Conservation (phyloP, 2,888 invertebrate species). For the Andrena fulva region DNA sequence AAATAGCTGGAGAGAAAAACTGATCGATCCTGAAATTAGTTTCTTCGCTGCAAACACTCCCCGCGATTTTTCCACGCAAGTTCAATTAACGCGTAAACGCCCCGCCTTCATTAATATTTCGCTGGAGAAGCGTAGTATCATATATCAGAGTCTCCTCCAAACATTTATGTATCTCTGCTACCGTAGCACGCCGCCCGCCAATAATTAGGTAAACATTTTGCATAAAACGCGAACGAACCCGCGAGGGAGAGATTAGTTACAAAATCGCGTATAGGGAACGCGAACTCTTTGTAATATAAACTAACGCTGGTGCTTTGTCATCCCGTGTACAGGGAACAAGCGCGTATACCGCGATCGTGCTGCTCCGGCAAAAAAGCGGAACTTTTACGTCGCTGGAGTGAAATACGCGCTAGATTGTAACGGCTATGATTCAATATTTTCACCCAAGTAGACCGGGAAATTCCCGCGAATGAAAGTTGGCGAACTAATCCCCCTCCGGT, state of each 20-base stretch:
- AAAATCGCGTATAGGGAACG: constrained; percentile 16
- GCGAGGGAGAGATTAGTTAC: constrained; percentile 43
- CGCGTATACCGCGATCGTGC: constrained; percentile 16
- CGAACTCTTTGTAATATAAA: constrained; percentile 42
- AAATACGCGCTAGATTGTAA: constrained; percentile 41
- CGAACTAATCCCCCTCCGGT: constrained; percentile 23
- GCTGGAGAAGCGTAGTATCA: no score
- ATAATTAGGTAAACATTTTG: constrained; percentile 32
- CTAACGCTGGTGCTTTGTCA: constrained; percentile 53
- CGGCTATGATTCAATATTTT: constrained; percentile 46
- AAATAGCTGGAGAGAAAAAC: no score
- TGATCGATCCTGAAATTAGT: no score
- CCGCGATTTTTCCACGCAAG: no score
- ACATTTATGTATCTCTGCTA: neutral
- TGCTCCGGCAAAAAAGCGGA: constrained; percentile 23
- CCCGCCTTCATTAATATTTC: no score
- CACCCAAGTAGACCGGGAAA: constrained; percentile 17
- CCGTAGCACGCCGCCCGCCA: neutral
- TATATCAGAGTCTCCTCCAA: no score
- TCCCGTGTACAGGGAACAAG: constrained; percentile 11
- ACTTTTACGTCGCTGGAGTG: constrained; percentile 42
- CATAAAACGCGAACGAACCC: constrained; percentile 4
- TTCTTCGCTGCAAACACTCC: no score
- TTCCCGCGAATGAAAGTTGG: constrained; percentile 32
- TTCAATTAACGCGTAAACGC: no score